Conservation (phyloP, 2,888 invertebrate genomes). For the Drosophila acutilabella region DNA sequence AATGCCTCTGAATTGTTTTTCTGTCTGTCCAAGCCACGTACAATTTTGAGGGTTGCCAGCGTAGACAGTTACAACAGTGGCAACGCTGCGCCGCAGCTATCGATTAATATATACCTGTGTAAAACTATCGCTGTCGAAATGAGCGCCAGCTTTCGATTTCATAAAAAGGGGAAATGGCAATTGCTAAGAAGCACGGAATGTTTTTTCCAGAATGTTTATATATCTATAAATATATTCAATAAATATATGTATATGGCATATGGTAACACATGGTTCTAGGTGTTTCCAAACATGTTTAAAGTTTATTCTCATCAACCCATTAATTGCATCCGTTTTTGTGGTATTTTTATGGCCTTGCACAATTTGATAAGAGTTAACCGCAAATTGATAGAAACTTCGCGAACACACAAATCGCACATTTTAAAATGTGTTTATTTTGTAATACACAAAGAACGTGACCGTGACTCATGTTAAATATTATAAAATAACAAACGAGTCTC, state of each 20-base stretch:
- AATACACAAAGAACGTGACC: conserved; percentile 9
- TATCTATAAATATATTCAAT: conserved; percentile 5
- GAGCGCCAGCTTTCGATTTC: conserved; percentile 29
- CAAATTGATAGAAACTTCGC: conserved; percentile 45
- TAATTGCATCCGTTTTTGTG: conserved; percentile 9
- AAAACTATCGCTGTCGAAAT: conserved; percentile 8
- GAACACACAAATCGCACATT: conserved; percentile 14
- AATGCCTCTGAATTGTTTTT: conserved; percentile 43
- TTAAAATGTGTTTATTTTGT: conserved; percentile 20
- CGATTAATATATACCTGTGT: conserved; percentile 19
- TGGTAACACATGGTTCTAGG: background rate
- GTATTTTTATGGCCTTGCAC: conserved; percentile 16
- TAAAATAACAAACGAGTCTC: conserved; percentile 20
- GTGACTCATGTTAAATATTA: conserved; percentile 39
- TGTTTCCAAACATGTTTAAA: background rate
- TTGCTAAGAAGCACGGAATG: conserved; percentile 2
- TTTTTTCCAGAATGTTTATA: background rate
- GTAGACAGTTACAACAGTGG: conserved; percentile 15
- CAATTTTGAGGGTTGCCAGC: conserved; percentile 41
- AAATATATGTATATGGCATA: background rate
- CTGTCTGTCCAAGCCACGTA: conserved; percentile 56
- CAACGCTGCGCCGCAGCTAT: conserved; percentile 19
- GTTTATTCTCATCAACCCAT: background rate
- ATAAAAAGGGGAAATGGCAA: conserved; percentile 39
- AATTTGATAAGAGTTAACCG: conserved; percentile 8